phyloP scores from a whole-genome alignment of 1,140 invertebrate species.

The Neodiprion lecontei region DNA sequence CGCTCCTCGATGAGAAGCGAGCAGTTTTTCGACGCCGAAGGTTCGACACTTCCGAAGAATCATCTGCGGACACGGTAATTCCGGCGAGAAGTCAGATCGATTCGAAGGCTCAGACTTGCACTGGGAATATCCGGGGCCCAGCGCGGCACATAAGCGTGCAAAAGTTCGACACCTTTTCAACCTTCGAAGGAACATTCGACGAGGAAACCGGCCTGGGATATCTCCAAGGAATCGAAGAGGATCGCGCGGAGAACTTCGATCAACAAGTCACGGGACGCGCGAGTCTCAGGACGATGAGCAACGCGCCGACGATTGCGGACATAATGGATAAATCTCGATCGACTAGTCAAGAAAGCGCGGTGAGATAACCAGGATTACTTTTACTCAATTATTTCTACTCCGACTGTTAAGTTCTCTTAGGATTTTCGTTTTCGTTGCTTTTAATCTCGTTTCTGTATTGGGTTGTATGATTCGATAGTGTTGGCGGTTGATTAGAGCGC shows the following conservation, averaged over 20 bases:
- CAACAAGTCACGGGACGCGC: conserved; percentile 16
- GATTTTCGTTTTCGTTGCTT: conserved; percentile 15
- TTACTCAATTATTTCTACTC: conserved; percentile 38
- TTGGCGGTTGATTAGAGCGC: neutral
- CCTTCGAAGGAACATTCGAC: conserved; percentile 52
- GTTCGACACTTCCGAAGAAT: conserved; percentile 38
- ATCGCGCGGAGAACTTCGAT: conserved; percentile 39
- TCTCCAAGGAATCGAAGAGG: conserved; percentile 47
- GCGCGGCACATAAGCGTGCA: conserved; percentile 53
- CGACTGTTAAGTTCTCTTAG: conserved; percentile 22
- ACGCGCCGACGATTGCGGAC: conserved; percentile 18
- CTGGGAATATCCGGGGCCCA: conserved; percentile 34
- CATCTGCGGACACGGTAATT: conserved; percentile 40
- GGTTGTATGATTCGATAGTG: neutral
- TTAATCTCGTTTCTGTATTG: neutral
- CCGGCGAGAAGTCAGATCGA: conserved; percentile 21
- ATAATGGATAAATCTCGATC: conserved; percentile 38
- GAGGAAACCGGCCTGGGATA: conserved; percentile 49
- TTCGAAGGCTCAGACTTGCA: conserved; percentile 14
- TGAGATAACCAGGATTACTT: conserved; percentile 36
- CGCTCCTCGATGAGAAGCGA: conserved; percentile 45
- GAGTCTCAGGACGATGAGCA: conserved; percentile 15
- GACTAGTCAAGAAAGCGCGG: conserved; percentile 41
- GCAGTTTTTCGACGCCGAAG: conserved; percentile 49
- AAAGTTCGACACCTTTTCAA: conserved; percentile 54